Conservation (phyloP, 2,797 vertebrate genomes). For the Tangara arthus region DNA sequence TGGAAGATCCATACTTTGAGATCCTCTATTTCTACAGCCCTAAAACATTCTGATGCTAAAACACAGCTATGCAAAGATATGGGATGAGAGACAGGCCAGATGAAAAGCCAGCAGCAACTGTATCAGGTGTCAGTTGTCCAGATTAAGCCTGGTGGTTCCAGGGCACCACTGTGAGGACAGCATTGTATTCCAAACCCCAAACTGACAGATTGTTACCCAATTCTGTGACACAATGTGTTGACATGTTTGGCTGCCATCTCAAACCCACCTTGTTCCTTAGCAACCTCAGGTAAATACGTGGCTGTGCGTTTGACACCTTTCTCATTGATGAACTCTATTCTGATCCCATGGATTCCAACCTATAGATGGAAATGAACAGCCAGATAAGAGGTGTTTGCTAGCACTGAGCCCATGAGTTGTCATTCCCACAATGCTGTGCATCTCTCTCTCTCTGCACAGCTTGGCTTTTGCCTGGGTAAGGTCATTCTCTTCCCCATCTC, state of each 20-base stretch:
- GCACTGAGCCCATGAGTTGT: background rate
- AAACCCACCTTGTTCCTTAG: constrained; percentile 85
- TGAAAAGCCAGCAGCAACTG: constrained; percentile 27
- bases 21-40: constrained; percentile 33
- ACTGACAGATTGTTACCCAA: background rate
- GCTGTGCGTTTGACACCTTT: constrained; percentile 85
- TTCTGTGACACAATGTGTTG: background rate
- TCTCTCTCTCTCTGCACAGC: background rate
- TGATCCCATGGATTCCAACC: constrained; percentile 86
- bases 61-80: background rate
- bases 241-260: constrained; percentile 33
- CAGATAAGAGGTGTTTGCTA: constrained; percentile 61
- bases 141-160: background rate
- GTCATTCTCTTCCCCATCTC: background rate
- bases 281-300: constrained; percentile 86
- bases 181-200: constrained; percentile 11
- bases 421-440: background rate
- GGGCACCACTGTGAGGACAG: background rate
- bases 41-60: constrained; percentile 8
- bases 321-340: constrained; percentile 86
- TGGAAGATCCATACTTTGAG: constrained; percentile 29
- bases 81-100: background rate
- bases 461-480: background rate
- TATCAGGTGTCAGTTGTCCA: background rate
- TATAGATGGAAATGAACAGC: constrained; percentile 69